Conservation (phyloP, 2,113 vertebrate species). For the Silurus glanis region DNA sequence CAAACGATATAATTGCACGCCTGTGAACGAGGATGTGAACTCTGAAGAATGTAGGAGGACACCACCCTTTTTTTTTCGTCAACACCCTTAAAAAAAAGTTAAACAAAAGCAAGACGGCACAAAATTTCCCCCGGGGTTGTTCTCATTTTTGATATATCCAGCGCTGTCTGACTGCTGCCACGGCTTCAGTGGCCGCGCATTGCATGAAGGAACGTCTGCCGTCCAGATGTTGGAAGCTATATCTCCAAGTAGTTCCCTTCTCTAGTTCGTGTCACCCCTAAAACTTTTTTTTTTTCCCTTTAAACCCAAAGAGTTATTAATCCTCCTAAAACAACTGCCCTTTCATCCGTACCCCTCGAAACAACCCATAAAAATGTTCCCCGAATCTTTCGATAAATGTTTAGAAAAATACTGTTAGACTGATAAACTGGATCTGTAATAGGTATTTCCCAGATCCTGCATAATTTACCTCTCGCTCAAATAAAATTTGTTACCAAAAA, state of each 20-base stretch:
- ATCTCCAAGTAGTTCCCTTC: conserved; percentile 58
- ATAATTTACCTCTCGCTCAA: conserved; percentile 37
- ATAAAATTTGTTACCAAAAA: conserved; percentile 42
- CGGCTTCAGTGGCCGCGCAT: conserved; percentile 65
- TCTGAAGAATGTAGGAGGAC: conserved; percentile 23
- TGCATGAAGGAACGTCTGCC: conserved; percentile 72
- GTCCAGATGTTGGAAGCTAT: conserved; percentile 74
- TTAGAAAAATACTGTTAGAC: conserved; percentile 38
- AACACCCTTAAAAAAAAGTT: conserved; percentile 19
- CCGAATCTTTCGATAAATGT: conserved; percentile 25
- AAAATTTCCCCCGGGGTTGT: conserved; percentile 33
- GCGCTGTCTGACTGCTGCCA: conserved; percentile 69
- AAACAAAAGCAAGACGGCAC: conserved; percentile 38
- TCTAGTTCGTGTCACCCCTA: conserved; percentile 66
- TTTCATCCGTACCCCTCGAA: conserved; percentile 39
- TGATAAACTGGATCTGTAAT: conserved; percentile 41
- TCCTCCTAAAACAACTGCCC: conserved; percentile 36
- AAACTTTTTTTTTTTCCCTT: conserved; percentile 49
- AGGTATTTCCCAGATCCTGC: conserved; percentile 14
- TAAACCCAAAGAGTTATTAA: conserved; percentile 52
- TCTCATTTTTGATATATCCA: conserved; percentile 52
- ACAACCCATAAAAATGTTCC: conserved; percentile 46
- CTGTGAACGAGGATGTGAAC: not conserved
- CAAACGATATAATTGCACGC: not conserved
- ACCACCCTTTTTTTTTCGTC: conserved; percentile 18